Conservation (phyloP, 2,888 invertebrate species). For the Lobophora halterata region DNA sequence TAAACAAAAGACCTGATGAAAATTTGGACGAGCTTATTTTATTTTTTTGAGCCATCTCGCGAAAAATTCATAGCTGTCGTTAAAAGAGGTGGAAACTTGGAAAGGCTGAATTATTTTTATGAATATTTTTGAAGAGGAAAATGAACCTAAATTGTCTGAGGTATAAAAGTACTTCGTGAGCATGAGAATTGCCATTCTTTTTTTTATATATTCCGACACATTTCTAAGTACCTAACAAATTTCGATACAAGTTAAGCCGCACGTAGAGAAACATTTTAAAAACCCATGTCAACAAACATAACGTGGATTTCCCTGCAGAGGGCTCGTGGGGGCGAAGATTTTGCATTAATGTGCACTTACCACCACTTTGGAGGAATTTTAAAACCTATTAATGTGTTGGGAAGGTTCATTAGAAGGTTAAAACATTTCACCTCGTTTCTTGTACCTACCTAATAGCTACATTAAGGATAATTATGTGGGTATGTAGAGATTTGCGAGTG, state of each 20-base stretch:
- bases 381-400: slow-evolving; percentile 62
- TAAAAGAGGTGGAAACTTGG: slow-evolving; percentile 30
- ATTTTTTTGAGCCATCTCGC: slow-evolving; percentile 29
- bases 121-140: slow-evolving; percentile 22
- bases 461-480: slow-evolving; percentile 28
- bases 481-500: slow-evolving; percentile 15
- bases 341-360: slow-evolving; percentile 38
- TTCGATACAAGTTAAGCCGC: neutral
- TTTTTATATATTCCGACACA: no score
- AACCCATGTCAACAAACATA: slow-evolving; percentile 21
- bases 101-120: slow-evolving; percentile 23
- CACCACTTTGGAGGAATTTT: slow-evolving; percentile 45
- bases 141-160: slow-evolving; percentile 23
- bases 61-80: slow-evolving; percentile 30
- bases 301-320: slow-evolving; percentile 22
- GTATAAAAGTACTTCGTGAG: no score
- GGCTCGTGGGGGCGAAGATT: slow-evolving; percentile 27
- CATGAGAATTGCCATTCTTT: no score
- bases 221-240: neutral
- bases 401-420: slow-evolving; percentile 64
- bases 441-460: slow-evolving; percentile 40
- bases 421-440: slow-evolving; percentile 48
- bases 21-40: slow-evolving; percentile 30
- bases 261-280: slow-evolving; percentile 4
- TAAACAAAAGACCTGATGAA: slow-evolving; percentile 30